These are phyloP conservation scores for Cephalopachus bancanus DNA, from an alignment of 2,797 vertebrate species.

Conservation along the genomic window DNA sequence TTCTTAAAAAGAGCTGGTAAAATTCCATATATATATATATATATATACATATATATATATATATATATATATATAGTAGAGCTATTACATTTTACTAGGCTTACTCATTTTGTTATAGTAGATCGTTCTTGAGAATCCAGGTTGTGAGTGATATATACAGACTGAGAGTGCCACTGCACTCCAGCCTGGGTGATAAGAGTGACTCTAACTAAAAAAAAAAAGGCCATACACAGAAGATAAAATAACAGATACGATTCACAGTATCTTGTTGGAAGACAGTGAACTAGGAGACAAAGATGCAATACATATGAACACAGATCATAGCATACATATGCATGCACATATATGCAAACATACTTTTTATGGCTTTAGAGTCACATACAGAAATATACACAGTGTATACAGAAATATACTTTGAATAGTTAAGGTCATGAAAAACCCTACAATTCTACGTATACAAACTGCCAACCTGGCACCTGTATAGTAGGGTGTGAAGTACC, in stretches of 20 bases:
- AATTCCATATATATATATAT: background rate
- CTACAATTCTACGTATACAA: background rate
- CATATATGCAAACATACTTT: background rate
- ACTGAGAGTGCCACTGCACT: background rate
- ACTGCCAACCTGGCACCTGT: background rate
- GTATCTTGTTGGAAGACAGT: background rate
- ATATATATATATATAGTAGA: background rate
- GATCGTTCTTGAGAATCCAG: conserved; percentile 20
- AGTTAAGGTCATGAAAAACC: background rate
- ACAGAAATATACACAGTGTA: background rate
- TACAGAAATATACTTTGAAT: background rate
- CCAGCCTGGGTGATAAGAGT: no score
- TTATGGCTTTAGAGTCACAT: background rate
- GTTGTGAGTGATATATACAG: background rate
- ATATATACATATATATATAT: no score
- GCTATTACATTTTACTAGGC: background rate
- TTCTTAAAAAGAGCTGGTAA: background rate
- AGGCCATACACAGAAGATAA: background rate
- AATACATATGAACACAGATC: background rate
- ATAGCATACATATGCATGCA: background rate
- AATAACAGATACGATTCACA: background rate
- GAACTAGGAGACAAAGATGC: background rate
- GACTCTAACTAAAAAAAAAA: no score
- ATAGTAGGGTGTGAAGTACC: background rate
- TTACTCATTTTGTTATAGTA: conserved; percentile 43